Conservation (phyloP, 2,888 invertebrate genomes). For the Heliothis peltigera region DNA sequence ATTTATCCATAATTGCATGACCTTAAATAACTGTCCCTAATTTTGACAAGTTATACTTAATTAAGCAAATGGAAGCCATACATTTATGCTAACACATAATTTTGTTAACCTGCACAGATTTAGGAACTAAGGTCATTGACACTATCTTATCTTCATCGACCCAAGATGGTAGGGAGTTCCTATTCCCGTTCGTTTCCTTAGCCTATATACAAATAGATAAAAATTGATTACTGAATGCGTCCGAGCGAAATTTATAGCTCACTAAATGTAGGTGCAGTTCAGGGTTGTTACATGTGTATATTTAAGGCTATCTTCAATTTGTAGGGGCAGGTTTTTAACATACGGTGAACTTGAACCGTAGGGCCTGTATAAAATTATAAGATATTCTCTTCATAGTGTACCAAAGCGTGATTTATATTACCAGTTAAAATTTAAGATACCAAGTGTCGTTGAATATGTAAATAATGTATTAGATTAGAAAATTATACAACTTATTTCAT, state of each 20-base stretch:
- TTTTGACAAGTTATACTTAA: too few relatives aligned
- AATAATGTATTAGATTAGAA: neutral
- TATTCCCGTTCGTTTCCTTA: conserved; percentile 40
- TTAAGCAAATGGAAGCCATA: too few relatives aligned
- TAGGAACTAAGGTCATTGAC: conserved; percentile 44
- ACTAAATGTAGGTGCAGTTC: conserved; percentile 15
- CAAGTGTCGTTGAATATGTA: neutral
- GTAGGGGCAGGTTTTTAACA: neutral
- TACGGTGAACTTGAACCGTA: too few relatives aligned
- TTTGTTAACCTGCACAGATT: conserved; percentile 12
- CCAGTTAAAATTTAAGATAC: too few relatives aligned
- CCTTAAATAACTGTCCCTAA: too few relatives aligned
- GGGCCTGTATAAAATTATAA: too few relatives aligned
- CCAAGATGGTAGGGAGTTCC: conserved; percentile 28
- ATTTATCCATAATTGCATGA: too few relatives aligned
- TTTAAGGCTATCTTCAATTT: neutral
- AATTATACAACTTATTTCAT: too few relatives aligned
- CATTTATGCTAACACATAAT: neutral
- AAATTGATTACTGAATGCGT: conserved; percentile 40
- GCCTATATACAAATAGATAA: conserved; percentile 53
- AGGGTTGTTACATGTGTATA: conserved; percentile 15
- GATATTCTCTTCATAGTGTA: neutral
- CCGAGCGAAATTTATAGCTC: conserved; percentile 44
- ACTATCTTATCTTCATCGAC: conserved; percentile 48
- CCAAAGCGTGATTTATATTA: neutral